Conservation (phyloP, 1,140 invertebrate species). For the Dryas iulia region DNA sequence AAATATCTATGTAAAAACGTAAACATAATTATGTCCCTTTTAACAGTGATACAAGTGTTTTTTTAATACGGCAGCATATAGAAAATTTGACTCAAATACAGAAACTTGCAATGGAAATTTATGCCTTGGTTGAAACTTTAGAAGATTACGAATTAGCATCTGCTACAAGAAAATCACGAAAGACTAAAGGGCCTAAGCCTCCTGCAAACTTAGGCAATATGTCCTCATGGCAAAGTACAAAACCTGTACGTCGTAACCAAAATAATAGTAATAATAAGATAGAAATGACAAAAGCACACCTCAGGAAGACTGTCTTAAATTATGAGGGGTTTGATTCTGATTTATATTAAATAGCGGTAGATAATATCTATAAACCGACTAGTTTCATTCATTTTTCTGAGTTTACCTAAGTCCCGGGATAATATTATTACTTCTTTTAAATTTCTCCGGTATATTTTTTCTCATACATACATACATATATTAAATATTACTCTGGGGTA, state of each 20-base stretch:
- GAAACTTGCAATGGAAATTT: slow-evolving; percentile 27
- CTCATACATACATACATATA: too few relatives aligned
- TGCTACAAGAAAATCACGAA: background rate
- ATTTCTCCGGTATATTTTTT: too few relatives aligned
- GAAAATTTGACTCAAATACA: slow-evolving; percentile 28
- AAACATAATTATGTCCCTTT: too few relatives aligned
- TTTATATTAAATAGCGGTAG: background rate
- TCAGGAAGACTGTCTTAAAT: background rate
- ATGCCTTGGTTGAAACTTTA: slow-evolving; percentile 22
- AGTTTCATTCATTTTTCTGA: too few relatives aligned
- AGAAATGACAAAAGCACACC: background rate
- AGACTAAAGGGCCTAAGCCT: background rate
- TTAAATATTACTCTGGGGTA: too few relatives aligned
- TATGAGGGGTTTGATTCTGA: background rate
- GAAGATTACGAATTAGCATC: slow-evolving; percentile 1
- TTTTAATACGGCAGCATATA: slow-evolving; percentile 26
- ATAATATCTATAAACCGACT: too few relatives aligned
- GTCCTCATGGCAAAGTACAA: background rate
- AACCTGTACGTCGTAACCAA: background rate
- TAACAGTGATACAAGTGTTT: too few relatives aligned
- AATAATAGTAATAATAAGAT: background rate
- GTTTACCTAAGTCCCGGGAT: too few relatives aligned
- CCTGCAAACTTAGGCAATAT: background rate
- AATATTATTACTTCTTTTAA: too few relatives aligned
- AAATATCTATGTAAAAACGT: too few relatives aligned